phyloP scores from a whole-genome alignment of 2,797 vertebrate genomes.

The Rhinoraja longicauda region DNA sequence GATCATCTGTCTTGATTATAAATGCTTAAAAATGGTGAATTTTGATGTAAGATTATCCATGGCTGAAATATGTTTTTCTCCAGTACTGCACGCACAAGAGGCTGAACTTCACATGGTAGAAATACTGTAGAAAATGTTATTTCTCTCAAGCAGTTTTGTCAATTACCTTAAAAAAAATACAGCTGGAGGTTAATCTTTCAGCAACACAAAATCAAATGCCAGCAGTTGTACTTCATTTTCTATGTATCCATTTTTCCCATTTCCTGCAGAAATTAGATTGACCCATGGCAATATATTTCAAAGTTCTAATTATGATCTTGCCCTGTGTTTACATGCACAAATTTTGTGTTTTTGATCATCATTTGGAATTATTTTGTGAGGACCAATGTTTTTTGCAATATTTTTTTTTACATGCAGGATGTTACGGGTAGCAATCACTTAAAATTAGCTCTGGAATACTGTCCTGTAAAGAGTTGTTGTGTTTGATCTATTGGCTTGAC shows the following conservation, averaged over 20 bases:
- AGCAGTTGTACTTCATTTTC: slow-evolving; percentile 16
- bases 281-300: not conserved
- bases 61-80: not conserved
- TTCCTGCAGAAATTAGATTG: slow-evolving; percentile 11
- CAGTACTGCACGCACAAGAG: not conserved
- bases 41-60: slow-evolving; percentile 19
- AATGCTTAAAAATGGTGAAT: not conserved
- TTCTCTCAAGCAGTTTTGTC: not conserved
- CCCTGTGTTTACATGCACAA: not conserved
- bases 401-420: not conserved
- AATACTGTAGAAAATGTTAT: not conserved
- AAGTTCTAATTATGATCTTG: not conserved
- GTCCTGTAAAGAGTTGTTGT: no score
- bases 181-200: not conserved
- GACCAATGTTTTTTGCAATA: not conserved
- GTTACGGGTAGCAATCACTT: not conserved
- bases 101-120: not conserved
- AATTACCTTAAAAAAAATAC: not conserved
- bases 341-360: not conserved
- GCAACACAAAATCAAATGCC: slow-evolving; percentile 10
- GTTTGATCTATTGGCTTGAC: not conserved
- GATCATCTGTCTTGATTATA: slow-evolving; percentile 43
- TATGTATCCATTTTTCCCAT: slow-evolving; percentile 2
- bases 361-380: not conserved
- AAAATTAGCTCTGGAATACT: not conserved